Evolutionary conservation across 2,113 vertebrate genomes (phyloP).

Genomic region (Bambusicola thoracicus): DNA sequence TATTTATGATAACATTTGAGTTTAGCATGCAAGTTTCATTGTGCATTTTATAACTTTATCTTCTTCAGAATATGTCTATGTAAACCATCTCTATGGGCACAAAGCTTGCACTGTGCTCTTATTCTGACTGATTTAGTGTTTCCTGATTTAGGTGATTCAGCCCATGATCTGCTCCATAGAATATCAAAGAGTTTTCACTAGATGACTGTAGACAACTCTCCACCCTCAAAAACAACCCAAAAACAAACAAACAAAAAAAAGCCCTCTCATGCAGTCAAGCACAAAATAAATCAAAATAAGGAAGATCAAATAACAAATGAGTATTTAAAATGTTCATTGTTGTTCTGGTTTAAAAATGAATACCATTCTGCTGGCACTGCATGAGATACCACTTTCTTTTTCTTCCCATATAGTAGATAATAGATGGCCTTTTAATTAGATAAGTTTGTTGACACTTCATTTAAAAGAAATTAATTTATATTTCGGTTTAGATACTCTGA

Average conservation of each 20-base stretch:
- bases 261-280: background rate
- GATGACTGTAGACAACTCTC: background rate
- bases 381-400: background rate
- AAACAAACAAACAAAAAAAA: too few relatives aligned
- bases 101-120: background rate
- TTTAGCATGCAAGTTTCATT: background rate
- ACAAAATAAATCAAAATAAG: background rate
- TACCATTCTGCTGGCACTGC: background rate
- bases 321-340: background rate
- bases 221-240: accelerated
- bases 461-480: constrained; percentile 1
- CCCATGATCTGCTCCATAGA: background rate
- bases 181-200: background rate
- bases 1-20: background rate
- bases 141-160: background rate
- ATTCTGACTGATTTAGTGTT: background rate
- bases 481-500: background rate
- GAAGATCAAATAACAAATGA: background rate
- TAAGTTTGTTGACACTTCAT: background rate
- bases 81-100: background rate
- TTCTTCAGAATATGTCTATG: background rate
- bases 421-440: background rate
- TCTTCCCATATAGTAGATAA: background rate
- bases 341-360: background rate
- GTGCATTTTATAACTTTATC: background rate